These are phyloP conservation scores for Phyllotreta cruciferae DNA, from an alignment of 2,888 invertebrate species.

Conservation along the genomic window DNA sequence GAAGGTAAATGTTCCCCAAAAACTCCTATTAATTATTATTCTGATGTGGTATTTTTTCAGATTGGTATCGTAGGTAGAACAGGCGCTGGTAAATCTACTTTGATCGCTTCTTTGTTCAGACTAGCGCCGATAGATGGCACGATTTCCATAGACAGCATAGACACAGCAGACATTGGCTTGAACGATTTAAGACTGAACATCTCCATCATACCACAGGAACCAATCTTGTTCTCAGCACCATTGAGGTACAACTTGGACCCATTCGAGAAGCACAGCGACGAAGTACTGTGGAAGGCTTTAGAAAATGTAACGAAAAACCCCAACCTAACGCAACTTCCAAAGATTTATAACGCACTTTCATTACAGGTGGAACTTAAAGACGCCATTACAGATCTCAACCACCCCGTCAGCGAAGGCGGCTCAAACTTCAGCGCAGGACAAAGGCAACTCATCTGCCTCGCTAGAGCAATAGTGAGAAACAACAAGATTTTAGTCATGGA, in stretches of 20 bases:
- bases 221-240: conserved; percentile 82
- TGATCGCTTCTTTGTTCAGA: conserved; percentile 83
- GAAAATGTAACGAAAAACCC: conserved; percentile 61
- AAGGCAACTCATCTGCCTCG: conserved; percentile 86
- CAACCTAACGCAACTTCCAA: no score
- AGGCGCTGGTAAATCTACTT: conserved; percentile 85
- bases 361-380: conserved; percentile 69
- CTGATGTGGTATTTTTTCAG: conserved; percentile 63
- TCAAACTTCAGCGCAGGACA: conserved; percentile 89
- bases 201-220: conserved; percentile 85
- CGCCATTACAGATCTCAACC: conserved; percentile 69
- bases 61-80: conserved; percentile 87
- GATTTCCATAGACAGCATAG: conserved; percentile 79
- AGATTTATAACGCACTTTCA: no score
- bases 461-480: conserved; percentile 83
- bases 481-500: conserved; percentile 83
- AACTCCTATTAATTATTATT: no score
- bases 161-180: conserved; percentile 73
- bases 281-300: conserved; percentile 78
- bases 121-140: conserved; percentile 78
- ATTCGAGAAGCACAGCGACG: conserved; percentile 75
- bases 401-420: conserved; percentile 78
- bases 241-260: conserved; percentile 87
- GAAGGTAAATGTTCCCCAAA: conserved; percentile 68
- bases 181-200: conserved; percentile 80